These are phyloP conservation scores for Phaenicophaeus curvirostris DNA, from an alignment of 2,797 vertebrate genomes.

Conservation along the genomic window DNA sequence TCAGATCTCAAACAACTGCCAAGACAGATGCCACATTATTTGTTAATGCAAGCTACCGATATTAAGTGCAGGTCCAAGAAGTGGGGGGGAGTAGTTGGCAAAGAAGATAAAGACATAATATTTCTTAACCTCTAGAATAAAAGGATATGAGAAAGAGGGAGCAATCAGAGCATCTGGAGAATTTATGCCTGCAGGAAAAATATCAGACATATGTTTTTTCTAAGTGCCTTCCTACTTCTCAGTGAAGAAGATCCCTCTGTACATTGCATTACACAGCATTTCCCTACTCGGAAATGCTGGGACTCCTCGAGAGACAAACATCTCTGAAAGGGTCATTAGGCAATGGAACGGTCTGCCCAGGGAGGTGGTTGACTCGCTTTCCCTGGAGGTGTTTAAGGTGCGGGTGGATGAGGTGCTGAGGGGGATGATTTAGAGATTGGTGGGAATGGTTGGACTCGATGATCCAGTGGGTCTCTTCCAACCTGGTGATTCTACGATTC, in stretches of 20 bases:
- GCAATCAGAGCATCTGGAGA: constrained; percentile 77
- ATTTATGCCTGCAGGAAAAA: constrained; percentile 73
- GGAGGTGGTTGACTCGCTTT: too few species aligned
- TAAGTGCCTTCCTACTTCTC: not conserved
- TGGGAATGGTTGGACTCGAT: too few species aligned
- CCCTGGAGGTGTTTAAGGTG: too few species aligned
- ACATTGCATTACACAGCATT: not conserved
- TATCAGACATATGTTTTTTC: not conserved
- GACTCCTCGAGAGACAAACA: not conserved
- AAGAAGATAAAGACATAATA: constrained; percentile 79
- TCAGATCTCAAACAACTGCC: constrained; percentile 21
- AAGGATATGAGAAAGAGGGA: constrained; percentile 79
- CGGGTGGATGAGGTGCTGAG: too few species aligned
- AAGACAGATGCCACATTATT: constrained; percentile 38
- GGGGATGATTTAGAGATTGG: too few species aligned
- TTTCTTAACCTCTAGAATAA: constrained; percentile 81
- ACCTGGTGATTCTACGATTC: too few species aligned
- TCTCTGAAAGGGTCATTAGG: too few species aligned
- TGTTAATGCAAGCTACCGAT: constrained; percentile 52
- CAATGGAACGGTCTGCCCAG: too few species aligned
- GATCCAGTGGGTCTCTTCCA: too few species aligned
- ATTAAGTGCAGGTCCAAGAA: constrained; percentile 54
- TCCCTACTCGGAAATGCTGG: not conserved
- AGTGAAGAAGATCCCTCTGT: not conserved
- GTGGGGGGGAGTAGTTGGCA: constrained; percentile 18